Percentiles rank a stretch among this genome's conserved stretches.
phyloP scores from a whole-genome alignment of 2,888 invertebrate species.

The Trachelus tabidus region DNA sequence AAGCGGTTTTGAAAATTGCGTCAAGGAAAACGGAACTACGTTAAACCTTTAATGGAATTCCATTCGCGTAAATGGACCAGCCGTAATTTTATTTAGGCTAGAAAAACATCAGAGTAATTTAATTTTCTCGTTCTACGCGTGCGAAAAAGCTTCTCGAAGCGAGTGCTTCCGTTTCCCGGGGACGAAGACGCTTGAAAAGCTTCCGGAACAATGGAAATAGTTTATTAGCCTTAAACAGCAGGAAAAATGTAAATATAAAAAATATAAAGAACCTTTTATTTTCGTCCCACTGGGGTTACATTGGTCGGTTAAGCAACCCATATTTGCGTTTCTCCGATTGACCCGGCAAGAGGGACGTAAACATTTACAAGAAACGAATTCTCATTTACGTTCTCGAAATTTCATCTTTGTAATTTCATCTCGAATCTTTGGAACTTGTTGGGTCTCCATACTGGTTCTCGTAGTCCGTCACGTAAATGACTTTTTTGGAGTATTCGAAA shows the following conservation, averaged over 20 bases:
- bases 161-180: neutral
- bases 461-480: neutral
- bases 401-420: neutral
- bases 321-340: neutral
- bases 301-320: neutral
- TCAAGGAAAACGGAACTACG: constrained; percentile 8
- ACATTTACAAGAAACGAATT: neutral
- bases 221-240: neutral
- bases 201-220: neutral
- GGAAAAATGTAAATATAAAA: neutral
- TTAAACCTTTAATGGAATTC: constrained; percentile 19
- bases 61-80: constrained; percentile 18
- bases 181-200: neutral
- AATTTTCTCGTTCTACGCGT: constrained; percentile 17
- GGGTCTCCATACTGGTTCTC: neutral
- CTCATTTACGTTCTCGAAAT: neutral
- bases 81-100: constrained; percentile 22
- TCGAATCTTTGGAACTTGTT: neutral
- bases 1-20: neutral
- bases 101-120: constrained; percentile 24
- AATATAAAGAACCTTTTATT: neutral
- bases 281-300: neutral
- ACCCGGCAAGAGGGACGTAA: neutral
- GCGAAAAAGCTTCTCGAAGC: neutral
- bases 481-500: neutral